Evolutionary conservation across 2,797 vertebrate genomes (phyloP).

Genomic region (Aselliscus stoliczkanus): DNA sequence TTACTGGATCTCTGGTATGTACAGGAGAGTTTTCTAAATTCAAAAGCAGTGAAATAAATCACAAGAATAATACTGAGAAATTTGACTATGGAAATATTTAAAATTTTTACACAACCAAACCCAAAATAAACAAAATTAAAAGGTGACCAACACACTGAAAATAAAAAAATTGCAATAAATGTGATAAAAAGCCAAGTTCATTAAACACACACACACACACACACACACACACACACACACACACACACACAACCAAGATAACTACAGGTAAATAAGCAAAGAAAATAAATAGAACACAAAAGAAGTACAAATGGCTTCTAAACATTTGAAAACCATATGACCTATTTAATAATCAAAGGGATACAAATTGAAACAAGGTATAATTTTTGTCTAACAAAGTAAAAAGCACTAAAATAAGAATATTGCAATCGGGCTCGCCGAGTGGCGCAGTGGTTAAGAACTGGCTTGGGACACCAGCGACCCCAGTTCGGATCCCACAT

Average conservation of each 20-base stretch:
- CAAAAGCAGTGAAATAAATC: slow-evolving; percentile 30
- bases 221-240: too few relatives aligned
- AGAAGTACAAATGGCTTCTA: not conserved
- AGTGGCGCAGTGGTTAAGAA: too few relatives aligned
- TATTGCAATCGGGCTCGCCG: not conserved
- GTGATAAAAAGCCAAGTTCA: not conserved
- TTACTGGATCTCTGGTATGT: not conserved
- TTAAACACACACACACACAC: too few relatives aligned
- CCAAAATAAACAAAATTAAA: slow-evolving; percentile 22
- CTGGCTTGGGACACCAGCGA: too few relatives aligned
- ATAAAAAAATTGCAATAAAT: not conserved
- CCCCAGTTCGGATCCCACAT: too few relatives aligned
- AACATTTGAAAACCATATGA: not conserved
- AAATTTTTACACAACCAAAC: not conserved
- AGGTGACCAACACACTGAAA: not conserved
- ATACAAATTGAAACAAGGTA: slow-evolving; percentile 10
- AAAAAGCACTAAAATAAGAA: slow-evolving; percentile 36
- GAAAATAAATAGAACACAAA: slow-evolving; percentile 9
- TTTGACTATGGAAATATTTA: not conserved
- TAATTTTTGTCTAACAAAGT: slow-evolving; percentile 19
- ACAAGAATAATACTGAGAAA: not conserved
- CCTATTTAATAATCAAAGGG: not conserved
- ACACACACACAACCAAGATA: too few relatives aligned
- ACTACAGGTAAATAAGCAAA: not conserved
- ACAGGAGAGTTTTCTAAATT: slow-evolving; percentile 16